Base-by-base conservation (phyloP, 1,140 invertebrate species). In the Thalassaphorura encarpata region DNA sequence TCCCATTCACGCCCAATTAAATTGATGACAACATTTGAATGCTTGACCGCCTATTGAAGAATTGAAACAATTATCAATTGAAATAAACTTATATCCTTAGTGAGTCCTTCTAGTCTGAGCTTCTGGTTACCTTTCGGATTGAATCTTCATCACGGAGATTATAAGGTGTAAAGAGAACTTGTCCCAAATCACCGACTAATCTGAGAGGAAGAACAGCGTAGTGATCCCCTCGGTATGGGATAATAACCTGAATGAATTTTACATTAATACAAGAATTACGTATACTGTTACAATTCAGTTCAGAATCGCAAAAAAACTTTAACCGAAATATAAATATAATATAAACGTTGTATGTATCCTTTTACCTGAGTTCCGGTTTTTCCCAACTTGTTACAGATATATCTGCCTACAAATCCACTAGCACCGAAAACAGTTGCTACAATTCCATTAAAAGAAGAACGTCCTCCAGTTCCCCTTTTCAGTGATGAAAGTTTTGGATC, bases 11-110 rank as follows among this genome's bases (percentile, higher is more conserved):
- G 76, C 23, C 95, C 94, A 66, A 99, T 81, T 33, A 97, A 75
- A 73, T 99, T 99, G 60, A 99, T 83, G 1, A 99, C 96, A 56
- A 98, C 87, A 77, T 98, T 97, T 0, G 95, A 98, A 74, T 99
- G 89, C 67, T 88, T 86, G 4, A 98, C 79, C 13, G 83, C 84
- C 71, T 64, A 28, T 15, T 42, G 41, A 53, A 24, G n/a, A 36
- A 41, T 49, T 19, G 11, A 39, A 47, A 28, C 31, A 2, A 51
- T 19, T 49, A 8, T 28, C n/a, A 18, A 48, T 48, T 52, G 24
- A 33, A 16, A 52, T 40, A 8, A 48, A 48, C 6, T 27, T 28
- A 6, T 16, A 48, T n/a, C n/a, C n/a, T n/a, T n/a, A 36, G 8
- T n/a, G 8, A 11, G 33, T 11, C 33, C 18, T 43, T 11, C 21